phyloP scores from a whole-genome alignment of 1,140 invertebrate species.

The Aethina tumida region DNA sequence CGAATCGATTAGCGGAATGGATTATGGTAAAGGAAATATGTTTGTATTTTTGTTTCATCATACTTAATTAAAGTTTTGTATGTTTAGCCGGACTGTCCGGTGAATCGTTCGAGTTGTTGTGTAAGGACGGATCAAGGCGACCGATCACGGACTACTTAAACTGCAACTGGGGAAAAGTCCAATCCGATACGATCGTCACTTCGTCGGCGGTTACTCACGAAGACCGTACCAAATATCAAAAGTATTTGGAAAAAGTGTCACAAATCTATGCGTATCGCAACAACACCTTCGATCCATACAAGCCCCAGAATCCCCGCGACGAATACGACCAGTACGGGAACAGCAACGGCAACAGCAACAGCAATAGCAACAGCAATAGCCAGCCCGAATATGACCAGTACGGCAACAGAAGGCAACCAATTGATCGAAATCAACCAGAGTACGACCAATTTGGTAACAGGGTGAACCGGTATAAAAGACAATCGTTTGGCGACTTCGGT shows the following conservation, averaged over 20 bases:
- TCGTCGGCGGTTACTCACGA: conserved; percentile 62
- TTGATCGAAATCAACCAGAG: background rate
- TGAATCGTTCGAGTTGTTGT: conserved; percentile 76
- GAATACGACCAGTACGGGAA: conserved; percentile 8
- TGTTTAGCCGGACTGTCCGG: conserved; percentile 45
- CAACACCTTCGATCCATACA: background rate
- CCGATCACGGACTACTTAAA: conserved; percentile 58
- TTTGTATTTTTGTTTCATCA: conserved; percentile 8
- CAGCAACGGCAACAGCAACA: conserved; percentile 2
- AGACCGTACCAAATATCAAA: conserved; percentile 49
- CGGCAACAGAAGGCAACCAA: conserved; percentile 7
- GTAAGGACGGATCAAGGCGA: conserved; percentile 66
- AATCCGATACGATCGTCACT: conserved; percentile 79
- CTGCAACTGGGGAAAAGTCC: conserved; percentile 84
- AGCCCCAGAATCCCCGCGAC: background rate
- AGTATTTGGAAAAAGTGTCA: conserved; percentile 45
- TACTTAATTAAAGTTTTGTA: conserved; percentile 12
- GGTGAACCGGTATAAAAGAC: conserved; percentile 20
- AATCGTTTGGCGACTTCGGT: conserved; percentile 20
- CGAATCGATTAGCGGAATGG: conserved; percentile 51
- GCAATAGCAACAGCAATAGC: conserved; percentile 3
- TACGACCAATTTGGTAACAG: conserved; percentile 22
- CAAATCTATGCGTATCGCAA: conserved; percentile 34
- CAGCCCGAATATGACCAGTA: conserved; percentile 14
- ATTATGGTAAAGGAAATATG: conserved; percentile 48